Conservation (phyloP, 2,797 vertebrate genomes). For the Gymnodraco acuticeps region DNA sequence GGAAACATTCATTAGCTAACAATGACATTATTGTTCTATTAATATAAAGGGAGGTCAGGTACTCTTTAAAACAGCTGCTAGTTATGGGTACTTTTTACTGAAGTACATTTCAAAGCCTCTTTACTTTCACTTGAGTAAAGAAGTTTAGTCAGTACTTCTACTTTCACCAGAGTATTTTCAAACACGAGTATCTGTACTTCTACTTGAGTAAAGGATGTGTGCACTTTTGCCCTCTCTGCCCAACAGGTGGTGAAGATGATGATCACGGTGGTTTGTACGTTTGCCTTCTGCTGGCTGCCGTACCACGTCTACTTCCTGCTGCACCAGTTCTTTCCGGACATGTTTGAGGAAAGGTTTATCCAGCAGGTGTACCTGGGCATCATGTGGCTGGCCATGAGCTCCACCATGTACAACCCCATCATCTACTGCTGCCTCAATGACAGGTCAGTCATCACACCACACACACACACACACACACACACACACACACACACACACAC, state of each 20-base stretch:
- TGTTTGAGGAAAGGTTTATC: slow-evolving; percentile 88
- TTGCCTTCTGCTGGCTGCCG: slow-evolving; percentile 97
- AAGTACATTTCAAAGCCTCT: too few relatives aligned
- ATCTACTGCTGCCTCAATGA: slow-evolving; percentile 99
- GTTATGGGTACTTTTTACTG: too few relatives aligned
- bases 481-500: background rate
- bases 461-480: background rate
- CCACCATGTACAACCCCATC: slow-evolving; percentile 99
- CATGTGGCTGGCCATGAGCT: slow-evolving; percentile 99
- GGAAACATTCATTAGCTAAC: too few relatives aligned
- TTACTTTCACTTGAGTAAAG: too few relatives aligned
- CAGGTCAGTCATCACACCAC: slow-evolving; percentile 82
- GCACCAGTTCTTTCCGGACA: slow-evolving; percentile 86
- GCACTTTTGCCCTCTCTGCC: too few relatives aligned
- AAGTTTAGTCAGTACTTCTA: too few relatives aligned
- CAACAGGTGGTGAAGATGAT: slow-evolving; percentile 98
- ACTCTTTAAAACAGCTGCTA: too few relatives aligned
- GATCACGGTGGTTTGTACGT: slow-evolving; percentile 96
- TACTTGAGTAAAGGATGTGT: too few relatives aligned
- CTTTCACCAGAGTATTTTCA: too few relatives aligned
- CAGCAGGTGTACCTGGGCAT: slow-evolving; percentile 96
- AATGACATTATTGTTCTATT: too few relatives aligned
- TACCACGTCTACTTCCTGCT: slow-evolving; percentile 97
- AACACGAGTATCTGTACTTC: too few relatives aligned
- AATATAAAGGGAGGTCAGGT: too few relatives aligned